These are phyloP conservation scores for Chamaetylas fuelleborni DNA, from an alignment of 2,113 vertebrate genomes.

Conservation along the genomic window DNA sequence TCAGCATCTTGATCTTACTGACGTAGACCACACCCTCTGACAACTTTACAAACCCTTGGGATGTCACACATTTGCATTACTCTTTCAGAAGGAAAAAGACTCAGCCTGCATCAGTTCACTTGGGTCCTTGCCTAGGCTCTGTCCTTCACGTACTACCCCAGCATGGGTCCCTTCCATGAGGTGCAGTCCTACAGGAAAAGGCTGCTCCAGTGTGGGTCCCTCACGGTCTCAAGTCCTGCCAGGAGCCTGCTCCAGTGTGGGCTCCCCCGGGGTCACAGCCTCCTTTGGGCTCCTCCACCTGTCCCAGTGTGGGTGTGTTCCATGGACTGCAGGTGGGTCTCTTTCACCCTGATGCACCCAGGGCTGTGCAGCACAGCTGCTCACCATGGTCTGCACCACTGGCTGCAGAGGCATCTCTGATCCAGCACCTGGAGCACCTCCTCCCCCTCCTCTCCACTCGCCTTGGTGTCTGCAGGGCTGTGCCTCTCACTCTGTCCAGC, in stretches of 20 bases:
- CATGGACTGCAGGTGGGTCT: not conserved
- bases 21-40: not conserved
- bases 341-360: not conserved
- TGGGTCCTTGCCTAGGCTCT: not conserved
- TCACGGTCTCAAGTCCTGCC: not conserved
- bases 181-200: not conserved
- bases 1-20: not conserved
- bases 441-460: not conserved
- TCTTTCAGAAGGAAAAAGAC: not conserved
- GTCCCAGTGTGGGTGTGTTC: accelerated
- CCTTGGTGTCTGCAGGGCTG: not conserved
- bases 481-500: not conserved
- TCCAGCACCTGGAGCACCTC: not conserved
- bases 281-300: not conserved
- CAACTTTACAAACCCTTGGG: not conserved
- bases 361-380: not conserved
- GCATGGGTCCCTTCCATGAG: not conserved
- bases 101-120: not conserved
- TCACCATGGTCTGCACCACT: not conserved
- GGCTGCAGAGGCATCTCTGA: not conserved
- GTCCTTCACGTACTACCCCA: too few species aligned
- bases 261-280: not conserved
- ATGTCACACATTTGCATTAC: not conserved
- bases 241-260: not conserved
- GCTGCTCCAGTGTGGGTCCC: not conserved